Evolutionary conservation across 2,113 vertebrate genomes (phyloP), one percentile per base, ranked within the genome.

Genomic region (Scartelaos histophorus): DNA sequence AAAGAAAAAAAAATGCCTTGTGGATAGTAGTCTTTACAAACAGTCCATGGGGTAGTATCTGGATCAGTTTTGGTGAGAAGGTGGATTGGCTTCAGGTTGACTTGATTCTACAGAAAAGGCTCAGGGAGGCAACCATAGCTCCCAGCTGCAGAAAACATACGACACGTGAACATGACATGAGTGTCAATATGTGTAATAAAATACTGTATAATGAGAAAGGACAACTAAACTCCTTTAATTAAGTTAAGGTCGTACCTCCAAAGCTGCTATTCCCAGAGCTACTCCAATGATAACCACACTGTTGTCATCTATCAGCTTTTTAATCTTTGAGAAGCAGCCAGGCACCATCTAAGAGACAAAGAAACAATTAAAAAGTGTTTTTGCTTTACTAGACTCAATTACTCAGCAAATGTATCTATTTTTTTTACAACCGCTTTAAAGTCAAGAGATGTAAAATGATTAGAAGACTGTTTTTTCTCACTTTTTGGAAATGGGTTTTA

Each of bases 81-180:
- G 16, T 17, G 60, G 3, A 38, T 83, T 2, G n/a, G 61, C 17
- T 64, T 64, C 35, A 64, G 34, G 61, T 17, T 13, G 87, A 88
- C 43, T 89, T 88, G 29, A 93, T 85, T 56, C 69, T 76, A 83
- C 90, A 90, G 81, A 79, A 94, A 3, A 94, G 78, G 35, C 38
- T 86, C 92, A 94, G 89, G 43, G 93, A 92, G 64, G 92, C 91
- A 13, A 35, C 60, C 93, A 94, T 93, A 62, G 92, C 92, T 65
- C 80, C 86, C 3, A 94, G 53, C 94, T 94, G 75, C 15, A 71
- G 66, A 56, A 29, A 66, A 79, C 7, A 38, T 19, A 69, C 15
- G 10, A 43, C 38, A 67, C 10, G n/a, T 19, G 1, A 19, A 54
- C 7, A 54, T 21, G 51, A 10, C 38, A 43, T 51, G 5, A 51